A percentile compares a stretch with the other conserved stretches of the same genome.
Evolutionary conservation across 2,113 vertebrate genomes (phyloP).

Genomic region (Muntiacus reevesi): DNA sequence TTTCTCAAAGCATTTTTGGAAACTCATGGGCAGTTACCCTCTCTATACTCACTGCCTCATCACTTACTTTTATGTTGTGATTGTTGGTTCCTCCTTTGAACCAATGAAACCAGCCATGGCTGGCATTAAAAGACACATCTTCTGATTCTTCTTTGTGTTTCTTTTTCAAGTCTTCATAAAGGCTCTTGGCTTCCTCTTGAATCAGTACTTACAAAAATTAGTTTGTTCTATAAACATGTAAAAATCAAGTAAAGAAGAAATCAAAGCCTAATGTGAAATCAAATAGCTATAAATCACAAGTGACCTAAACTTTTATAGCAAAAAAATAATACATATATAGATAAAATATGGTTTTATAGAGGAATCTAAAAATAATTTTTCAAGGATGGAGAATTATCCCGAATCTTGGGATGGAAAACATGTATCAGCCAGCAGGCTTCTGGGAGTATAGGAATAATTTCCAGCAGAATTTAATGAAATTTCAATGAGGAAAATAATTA

Average conservation of each 20-base stretch:
- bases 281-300: neutral
- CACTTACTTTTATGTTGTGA: neutral
- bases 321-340: neutral
- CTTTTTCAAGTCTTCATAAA: neutral
- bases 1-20: neutral
- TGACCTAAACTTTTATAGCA: neutral
- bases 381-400: neutral
- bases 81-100: neutral
- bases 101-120: neutral
- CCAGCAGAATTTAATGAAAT: neutral
- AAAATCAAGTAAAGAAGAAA: neutral
- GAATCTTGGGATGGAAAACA: neutral
- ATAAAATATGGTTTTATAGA: neutral
- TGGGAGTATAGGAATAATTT: neutral
- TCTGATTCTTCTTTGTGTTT: neutral
- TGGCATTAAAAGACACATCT: neutral
- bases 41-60: neutral
- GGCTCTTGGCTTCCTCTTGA: neutral
- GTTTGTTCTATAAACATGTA: neutral
- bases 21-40: neutral
- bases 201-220: neutral
- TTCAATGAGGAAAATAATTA: neutral
- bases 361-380: neutral
- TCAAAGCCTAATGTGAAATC: neutral
- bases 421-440: neutral